phyloP scores from a whole-genome alignment of 2,113 vertebrate genomes.

The Labeo catla region DNA sequence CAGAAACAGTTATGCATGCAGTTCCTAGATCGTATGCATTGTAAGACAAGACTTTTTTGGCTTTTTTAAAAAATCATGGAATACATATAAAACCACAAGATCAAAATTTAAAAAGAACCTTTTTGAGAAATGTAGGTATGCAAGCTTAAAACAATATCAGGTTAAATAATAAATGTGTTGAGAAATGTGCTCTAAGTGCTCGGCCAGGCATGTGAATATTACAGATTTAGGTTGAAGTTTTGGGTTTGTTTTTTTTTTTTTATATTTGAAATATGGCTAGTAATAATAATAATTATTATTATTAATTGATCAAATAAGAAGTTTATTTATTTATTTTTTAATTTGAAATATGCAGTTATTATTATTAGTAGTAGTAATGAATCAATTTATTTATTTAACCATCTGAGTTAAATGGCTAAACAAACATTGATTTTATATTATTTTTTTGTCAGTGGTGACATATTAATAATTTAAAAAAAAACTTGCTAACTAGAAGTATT shows the following conservation, averaged over 20 bases:
- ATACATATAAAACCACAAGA: not conserved
- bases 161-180: not conserved
- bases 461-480: no score
- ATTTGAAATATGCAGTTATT: no score
- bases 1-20: not conserved
- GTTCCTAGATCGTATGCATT: not conserved
- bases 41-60: not conserved
- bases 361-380: no score
- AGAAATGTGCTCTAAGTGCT: not conserved
- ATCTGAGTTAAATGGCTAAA: not conserved
- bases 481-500: no score
- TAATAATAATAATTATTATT: not conserved
- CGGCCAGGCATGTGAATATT: not conserved
- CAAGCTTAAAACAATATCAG: not conserved
- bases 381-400: no score
- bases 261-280: not conserved
- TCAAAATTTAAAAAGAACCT: not conserved
- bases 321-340: no score
- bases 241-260: not conserved
- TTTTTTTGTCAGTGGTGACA: no score
- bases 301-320: no score
- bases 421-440: no score
- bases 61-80: not conserved
- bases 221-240: not conserved
- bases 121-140: not conserved